These are phyloP conservation scores for Arrhopalites spinosus DNA, from an alignment of 2,888 invertebrate genomes.

Conservation along the genomic window DNA sequence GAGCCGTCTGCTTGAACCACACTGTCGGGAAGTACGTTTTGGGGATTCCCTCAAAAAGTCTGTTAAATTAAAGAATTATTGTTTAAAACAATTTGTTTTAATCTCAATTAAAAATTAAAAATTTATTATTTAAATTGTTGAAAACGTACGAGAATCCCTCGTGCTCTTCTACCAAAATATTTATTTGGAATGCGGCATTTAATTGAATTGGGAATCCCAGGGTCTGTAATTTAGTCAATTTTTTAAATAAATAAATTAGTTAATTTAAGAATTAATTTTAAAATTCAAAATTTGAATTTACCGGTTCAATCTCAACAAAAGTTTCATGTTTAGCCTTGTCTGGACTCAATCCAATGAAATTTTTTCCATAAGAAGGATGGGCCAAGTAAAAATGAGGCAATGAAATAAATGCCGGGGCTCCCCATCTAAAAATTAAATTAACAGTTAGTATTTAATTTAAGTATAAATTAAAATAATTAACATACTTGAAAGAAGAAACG, in stretches of 20 bases:
- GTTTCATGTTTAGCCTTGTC: slow-evolving; percentile 70
- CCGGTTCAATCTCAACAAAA: slow-evolving; percentile 77
- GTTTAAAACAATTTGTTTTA: no score
- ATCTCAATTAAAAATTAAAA: no score
- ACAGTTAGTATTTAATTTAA: neutral
- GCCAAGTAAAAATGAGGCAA: slow-evolving; percentile 79
- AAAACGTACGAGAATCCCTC: slow-evolving; percentile 67
- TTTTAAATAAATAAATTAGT: slow-evolving; percentile 5
- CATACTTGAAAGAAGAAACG: no score
- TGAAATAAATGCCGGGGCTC: slow-evolving; percentile 75
- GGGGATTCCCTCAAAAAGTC: no score
- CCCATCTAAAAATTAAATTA: slow-evolving; percentile 67
- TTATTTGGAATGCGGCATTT: slow-evolving; percentile 77
- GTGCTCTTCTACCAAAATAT: slow-evolving; percentile 71
- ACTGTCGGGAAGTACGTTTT: no score
- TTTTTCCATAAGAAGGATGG: slow-evolving; percentile 68
- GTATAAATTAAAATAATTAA: neutral
- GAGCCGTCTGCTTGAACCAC: no score
- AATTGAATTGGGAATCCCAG: slow-evolving; percentile 79
- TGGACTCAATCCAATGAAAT: slow-evolving; percentile 72
- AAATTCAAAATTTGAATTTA: slow-evolving; percentile 46
- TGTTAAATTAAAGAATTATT: no score
- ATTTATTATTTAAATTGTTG: no score
- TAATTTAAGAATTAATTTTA: neutral
- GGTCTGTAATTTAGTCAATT: slow-evolving; percentile 60